A percentile compares a stretch with the other conserved stretches of the same genome.
phyloP scores from a whole-genome alignment of 2,888 invertebrate species.

The Lasioglossum leucozonium region DNA sequence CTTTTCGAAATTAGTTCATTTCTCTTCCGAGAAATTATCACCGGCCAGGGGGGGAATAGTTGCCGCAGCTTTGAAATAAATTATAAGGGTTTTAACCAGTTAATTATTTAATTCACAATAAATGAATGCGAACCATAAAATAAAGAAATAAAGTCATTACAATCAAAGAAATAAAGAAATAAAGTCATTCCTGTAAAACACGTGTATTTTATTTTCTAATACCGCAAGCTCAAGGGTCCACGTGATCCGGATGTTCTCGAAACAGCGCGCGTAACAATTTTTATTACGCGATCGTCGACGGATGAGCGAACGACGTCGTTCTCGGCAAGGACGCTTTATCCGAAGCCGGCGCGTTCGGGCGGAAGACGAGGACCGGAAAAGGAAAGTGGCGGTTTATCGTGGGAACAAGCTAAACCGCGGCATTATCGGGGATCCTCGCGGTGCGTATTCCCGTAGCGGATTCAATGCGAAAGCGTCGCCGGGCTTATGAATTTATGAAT shows the following conservation, averaged over 20 bases:
- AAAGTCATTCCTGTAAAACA: too few species aligned
- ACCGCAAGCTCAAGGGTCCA: neutral
- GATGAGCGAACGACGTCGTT: conserved; percentile 1
- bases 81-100: too few species aligned
- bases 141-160: too few species aligned
- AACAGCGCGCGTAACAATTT: neutral
- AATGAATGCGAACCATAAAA: too few species aligned
- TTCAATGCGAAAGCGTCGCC: conserved; percentile 49
- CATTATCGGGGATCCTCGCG: conserved; percentile 49
- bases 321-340: neutral
- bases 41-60: too few species aligned
- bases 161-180: too few species aligned
- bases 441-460: conserved; percentile 38
- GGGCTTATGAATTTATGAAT: conserved; percentile 62
- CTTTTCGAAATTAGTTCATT: neutral
- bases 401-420: conserved; percentile 40
- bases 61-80: too few species aligned
- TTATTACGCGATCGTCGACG: neutral
- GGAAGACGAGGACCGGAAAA: neutral
- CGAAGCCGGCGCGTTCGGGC: neutral
- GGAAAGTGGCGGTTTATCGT: conserved; percentile 15
- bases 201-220: too few species aligned
- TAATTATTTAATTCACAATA: too few species aligned
- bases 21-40: too few species aligned
- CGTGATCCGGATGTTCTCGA: neutral